Conservation (phyloP, 2,797 vertebrate species). For the Hypotaenidia okinawae region DNA sequence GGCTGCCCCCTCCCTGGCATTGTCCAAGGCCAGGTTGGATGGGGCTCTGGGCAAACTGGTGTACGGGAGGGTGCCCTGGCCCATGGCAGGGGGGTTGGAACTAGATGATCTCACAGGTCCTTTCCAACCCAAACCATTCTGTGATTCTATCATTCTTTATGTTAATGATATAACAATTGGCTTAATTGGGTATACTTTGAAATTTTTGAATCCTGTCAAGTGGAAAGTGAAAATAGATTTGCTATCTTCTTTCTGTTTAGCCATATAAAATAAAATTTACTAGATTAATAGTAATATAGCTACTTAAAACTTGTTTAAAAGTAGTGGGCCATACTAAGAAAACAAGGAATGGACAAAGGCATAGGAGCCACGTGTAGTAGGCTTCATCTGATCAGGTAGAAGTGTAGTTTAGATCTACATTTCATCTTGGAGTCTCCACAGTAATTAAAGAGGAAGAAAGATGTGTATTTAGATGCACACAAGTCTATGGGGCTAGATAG, state of each 20-base stretch:
- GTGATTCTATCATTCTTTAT: too few relatives aligned
- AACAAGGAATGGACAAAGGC: not conserved
- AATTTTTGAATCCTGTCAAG: not conserved
- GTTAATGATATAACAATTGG: not conserved
- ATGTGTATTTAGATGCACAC: not conserved
- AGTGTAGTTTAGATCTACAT: not conserved
- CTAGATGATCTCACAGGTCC: too few relatives aligned
- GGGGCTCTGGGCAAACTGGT: too few relatives aligned
- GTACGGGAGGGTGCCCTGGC: too few relatives aligned
- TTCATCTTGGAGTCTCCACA: not conserved
- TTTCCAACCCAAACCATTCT: too few relatives aligned
- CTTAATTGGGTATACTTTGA: not conserved
- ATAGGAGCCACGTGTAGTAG: not conserved
- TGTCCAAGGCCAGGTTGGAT: too few relatives aligned
- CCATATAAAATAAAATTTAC: not conserved
- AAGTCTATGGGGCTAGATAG: not conserved
- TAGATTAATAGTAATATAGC: not conserved
- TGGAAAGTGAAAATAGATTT: not conserved
- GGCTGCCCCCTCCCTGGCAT: too few relatives aligned
- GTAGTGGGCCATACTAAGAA: not conserved
- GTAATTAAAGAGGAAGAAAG: not conserved
- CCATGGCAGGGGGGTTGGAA: too few relatives aligned
- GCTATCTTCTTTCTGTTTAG: not conserved
- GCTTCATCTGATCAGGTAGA: not conserved
- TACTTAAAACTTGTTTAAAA: not conserved